Percentiles rank a stretch among this genome's conserved stretches.
Conservation (phyloP, 2,797 vertebrate species). For the Ptychadena robeensis region DNA sequence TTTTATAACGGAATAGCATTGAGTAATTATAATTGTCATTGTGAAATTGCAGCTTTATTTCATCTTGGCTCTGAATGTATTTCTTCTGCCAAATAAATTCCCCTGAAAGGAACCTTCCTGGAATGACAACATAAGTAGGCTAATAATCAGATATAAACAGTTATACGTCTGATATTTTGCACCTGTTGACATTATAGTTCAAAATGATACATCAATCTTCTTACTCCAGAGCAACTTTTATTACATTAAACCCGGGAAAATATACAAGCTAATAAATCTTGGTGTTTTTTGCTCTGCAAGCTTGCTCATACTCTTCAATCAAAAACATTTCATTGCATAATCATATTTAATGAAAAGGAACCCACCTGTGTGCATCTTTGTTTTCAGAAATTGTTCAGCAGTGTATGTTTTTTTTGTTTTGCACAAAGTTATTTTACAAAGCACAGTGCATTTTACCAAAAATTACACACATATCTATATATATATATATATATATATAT, state of each 20-base stretch:
- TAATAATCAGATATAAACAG: conserved; percentile 58
- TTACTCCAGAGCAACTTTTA: conserved; percentile 33
- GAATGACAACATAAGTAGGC: conserved; percentile 57
- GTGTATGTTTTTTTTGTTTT: too few species aligned
- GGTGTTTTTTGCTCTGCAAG: conserved; percentile 14
- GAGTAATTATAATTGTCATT: conserved; percentile 57
- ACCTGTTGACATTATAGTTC: conserved; percentile 58
- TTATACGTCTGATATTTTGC: conserved; percentile 44
- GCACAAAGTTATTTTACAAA: neutral
- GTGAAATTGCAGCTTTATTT: conserved; percentile 55
- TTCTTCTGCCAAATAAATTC: conserved; percentile 58
- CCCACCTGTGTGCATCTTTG: neutral
- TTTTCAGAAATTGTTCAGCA: neutral
- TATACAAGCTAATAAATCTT: conserved; percentile 36
- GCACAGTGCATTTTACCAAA: neutral
- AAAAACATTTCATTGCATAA: conserved; percentile 25
- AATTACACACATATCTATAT: too few species aligned
- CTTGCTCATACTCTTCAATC: conserved; percentile 33
- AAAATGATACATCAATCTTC: conserved; percentile 54
- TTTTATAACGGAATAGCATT: conserved; percentile 32
- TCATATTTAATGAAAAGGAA: neutral
- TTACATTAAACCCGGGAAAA: conserved; percentile 50
- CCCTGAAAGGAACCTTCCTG: conserved; percentile 57
- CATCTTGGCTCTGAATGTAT: conserved; percentile 38
- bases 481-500: too few species aligned